Conservation (phyloP, 2,888 invertebrate genomes). For the Drosophila parthenogenetica region DNA sequence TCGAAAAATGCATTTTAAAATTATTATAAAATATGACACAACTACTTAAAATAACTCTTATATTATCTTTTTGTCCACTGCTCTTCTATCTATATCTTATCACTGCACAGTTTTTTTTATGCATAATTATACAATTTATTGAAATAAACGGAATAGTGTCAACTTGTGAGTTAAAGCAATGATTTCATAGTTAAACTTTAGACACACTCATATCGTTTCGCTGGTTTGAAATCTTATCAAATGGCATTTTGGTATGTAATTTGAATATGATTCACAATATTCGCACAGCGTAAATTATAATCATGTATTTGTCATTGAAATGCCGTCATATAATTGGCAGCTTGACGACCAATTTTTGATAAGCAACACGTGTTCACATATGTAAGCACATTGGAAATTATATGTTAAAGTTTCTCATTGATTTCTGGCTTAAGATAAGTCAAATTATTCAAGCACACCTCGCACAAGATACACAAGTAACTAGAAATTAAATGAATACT, state of each 20-base stretch:
- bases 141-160: conserved; percentile 8
- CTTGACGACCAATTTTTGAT: conserved; percentile 33
- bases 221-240: conserved; percentile 37
- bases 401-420: conserved; percentile 9
- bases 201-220: conserved; percentile 6
- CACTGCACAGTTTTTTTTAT: not conserved
- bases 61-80: not conserved
- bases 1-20: too few relatives aligned
- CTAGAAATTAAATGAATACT: conserved; percentile 8
- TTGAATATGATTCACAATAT: conserved; percentile 58
- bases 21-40: not conserved
- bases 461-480: conserved; percentile 10
- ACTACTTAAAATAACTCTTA: not conserved
- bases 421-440: conserved; percentile 39
- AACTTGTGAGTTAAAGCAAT: conserved; percentile 16
- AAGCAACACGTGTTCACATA: conserved; percentile 20
- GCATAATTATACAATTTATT: conserved; percentile 24
- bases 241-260: conserved; percentile 24
- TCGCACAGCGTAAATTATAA: conserved; percentile 12
- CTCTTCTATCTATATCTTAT: conserved; percentile 13
- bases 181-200: conserved; percentile 32
- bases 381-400: not conserved
- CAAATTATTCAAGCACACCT: conserved; percentile 22
- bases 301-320: conserved; percentile 38
- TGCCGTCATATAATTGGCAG: conserved; percentile 31